Conservation (phyloP, 2,797 vertebrate genomes). For the Acridotheres tristis region DNA sequence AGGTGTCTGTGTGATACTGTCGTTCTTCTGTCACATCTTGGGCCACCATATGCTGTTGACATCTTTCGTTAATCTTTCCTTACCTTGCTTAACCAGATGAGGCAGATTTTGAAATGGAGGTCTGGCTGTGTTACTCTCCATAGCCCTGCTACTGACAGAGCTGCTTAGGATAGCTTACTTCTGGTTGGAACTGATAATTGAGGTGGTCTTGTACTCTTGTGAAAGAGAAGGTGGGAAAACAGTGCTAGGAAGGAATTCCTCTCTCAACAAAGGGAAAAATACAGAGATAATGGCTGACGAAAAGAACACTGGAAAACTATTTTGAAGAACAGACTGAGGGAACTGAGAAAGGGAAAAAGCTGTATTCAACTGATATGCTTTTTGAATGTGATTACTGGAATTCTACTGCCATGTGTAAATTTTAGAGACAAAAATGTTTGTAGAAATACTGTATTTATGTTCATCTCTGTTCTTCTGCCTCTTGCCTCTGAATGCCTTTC, state of each 20-base stretch:
- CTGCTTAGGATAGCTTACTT: neutral
- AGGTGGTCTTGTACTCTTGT: neutral
- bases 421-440: neutral
- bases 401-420: neutral
- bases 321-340: neutral
- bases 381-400: neutral
- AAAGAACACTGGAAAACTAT: neutral
- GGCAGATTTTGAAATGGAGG: neutral
- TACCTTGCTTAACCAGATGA: neutral
- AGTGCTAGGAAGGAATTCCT: neutral
- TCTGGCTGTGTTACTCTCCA: neutral
- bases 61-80: neutral
- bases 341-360: neutral
- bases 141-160: neutral
- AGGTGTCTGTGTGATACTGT: neutral
- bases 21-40: neutral
- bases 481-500: neutral
- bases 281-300: neutral
- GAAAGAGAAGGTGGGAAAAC: neutral
- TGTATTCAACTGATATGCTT: rapidly evolving
- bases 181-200: neutral
- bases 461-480: neutral
- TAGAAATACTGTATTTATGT: neutral
- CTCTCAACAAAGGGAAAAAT: neutral
- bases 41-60: neutral